These are phyloP conservation scores for Leptodirus hochenwartii DNA, from an alignment of 2,888 invertebrate species.

Conservation along the genomic window DNA sequence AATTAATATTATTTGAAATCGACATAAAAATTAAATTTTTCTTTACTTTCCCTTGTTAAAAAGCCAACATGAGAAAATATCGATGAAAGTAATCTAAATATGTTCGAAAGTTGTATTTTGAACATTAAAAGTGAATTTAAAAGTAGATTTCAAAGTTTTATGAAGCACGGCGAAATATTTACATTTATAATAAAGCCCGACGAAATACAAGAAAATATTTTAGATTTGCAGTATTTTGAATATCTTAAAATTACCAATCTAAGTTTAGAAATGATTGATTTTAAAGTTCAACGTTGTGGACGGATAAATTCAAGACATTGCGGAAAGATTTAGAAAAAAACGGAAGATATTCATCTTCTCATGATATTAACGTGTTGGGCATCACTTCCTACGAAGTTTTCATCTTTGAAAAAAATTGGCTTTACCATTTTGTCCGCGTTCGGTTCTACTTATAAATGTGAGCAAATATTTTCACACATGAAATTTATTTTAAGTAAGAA, in stretches of 20 bases:
- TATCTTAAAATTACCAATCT: slow-evolving; percentile 9
- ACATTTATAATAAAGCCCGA: slow-evolving; percentile 10
- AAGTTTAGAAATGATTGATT: slow-evolving; percentile 10
- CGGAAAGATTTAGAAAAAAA: slow-evolving; percentile 11
- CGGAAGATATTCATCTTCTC: slow-evolving; percentile 11
- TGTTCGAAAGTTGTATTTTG: slow-evolving; percentile 7
- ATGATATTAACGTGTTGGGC: slow-evolving; percentile 12
- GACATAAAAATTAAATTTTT: slow-evolving; percentile 13
- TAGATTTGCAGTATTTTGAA: slow-evolving; percentile 10
- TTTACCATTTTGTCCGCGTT: slow-evolving; percentile 13
- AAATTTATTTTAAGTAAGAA: slow-evolving; percentile 13
- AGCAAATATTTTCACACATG: slow-evolving; percentile 13
- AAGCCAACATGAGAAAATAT: slow-evolving; percentile 12
- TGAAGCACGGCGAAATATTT: slow-evolving; percentile 9
- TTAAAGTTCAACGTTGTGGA: slow-evolving; percentile 11
- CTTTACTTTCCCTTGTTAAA: slow-evolving; percentile 11
- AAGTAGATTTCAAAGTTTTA: slow-evolving; percentile 8
- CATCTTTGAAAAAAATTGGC: slow-evolving; percentile 12
- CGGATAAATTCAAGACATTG: slow-evolving; percentile 12
- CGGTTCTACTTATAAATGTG: slow-evolving; percentile 12
- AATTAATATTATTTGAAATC: slow-evolving; percentile 13
- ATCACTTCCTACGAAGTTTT: slow-evolving; percentile 13
- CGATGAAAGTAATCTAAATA: slow-evolving; percentile 8
- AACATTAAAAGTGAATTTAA: slow-evolving; percentile 8
- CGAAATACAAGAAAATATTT: slow-evolving; percentile 10